A percentile compares a stretch with the other conserved stretches of the same genome.
phyloP scores from a whole-genome alignment of 2,113 vertebrate genomes.

The Pampusana beccarii region DNA sequence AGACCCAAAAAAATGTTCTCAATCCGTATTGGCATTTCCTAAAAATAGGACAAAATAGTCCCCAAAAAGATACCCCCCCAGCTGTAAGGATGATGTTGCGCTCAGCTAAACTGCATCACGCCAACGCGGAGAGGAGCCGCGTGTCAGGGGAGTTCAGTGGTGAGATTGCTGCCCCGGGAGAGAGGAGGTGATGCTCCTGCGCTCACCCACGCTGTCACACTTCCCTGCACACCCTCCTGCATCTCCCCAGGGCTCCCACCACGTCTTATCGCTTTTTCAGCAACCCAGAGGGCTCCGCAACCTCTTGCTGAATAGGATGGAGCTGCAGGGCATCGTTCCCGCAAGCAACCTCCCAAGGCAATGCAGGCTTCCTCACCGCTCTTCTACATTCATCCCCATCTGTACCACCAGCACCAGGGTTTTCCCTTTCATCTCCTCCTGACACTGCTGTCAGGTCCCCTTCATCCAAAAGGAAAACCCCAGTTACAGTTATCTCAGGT shows the following conservation, averaged over 20 bases:
- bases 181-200: not conserved
- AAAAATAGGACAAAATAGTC: not conserved
- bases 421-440: not conserved
- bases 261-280: not conserved
- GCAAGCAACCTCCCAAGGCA: not conserved
- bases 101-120: not conserved
- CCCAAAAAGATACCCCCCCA: not conserved
- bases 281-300: not conserved
- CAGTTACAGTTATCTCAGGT: not conserved
- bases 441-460: not conserved
- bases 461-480: not conserved
- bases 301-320: not conserved
- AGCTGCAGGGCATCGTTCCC: not conserved
- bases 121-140: rapidly evolving
- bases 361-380: rapidly evolving
- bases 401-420: not conserved
- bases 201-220: rapidly evolving
- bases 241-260: not conserved
- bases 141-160: rapidly evolving
- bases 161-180: not conserved
- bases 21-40: not conserved
- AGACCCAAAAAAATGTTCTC: not conserved
- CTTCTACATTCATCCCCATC: not conserved
- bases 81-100: not conserved
- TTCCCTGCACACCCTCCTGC: not conserved